phyloP scores from a whole-genome alignment of 2,113 vertebrate genomes.

The Ceuthmochares aereus region DNA sequence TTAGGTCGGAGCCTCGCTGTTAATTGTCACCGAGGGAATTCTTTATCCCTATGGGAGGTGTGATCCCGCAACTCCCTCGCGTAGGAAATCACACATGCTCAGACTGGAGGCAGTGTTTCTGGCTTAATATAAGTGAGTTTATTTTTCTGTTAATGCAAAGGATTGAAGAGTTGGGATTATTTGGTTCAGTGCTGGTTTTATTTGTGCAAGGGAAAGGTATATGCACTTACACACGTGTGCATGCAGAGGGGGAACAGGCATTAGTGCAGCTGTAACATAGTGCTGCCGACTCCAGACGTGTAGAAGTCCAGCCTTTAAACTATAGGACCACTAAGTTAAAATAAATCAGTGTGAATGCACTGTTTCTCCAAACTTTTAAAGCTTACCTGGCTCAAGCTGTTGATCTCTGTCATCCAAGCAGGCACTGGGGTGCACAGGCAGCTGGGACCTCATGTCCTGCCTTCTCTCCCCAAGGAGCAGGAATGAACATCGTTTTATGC shows the following conservation, averaged over 20 bases:
- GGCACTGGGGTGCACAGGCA: fast-evolving
- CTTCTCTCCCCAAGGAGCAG: background rate
- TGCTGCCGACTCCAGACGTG: background rate
- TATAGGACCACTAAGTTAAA: background rate
- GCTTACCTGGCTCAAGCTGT: background rate
- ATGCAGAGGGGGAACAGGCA: fast-evolving
- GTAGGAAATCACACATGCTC: background rate
- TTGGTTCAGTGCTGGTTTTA: background rate
- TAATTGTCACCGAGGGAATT: background rate
- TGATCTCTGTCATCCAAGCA: background rate
- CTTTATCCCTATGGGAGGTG: background rate
- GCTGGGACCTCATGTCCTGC: background rate
- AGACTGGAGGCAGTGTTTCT: background rate
- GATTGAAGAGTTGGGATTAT: background rate
- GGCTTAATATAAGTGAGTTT: fast-evolving
- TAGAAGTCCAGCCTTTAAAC: background rate
- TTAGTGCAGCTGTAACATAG: background rate
- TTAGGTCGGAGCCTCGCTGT: background rate
- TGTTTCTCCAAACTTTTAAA: background rate
- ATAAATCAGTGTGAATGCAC: background rate
- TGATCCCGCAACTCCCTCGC: fast-evolving
- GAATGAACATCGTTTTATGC: background rate
- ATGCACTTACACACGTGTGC: fast-evolving
- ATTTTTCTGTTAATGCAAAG: background rate
- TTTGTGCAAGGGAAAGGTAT: background rate